These are phyloP conservation scores for Peromyscus melanophrys DNA, from an alignment of 2,797 vertebrate species.

Conservation along the genomic window DNA sequence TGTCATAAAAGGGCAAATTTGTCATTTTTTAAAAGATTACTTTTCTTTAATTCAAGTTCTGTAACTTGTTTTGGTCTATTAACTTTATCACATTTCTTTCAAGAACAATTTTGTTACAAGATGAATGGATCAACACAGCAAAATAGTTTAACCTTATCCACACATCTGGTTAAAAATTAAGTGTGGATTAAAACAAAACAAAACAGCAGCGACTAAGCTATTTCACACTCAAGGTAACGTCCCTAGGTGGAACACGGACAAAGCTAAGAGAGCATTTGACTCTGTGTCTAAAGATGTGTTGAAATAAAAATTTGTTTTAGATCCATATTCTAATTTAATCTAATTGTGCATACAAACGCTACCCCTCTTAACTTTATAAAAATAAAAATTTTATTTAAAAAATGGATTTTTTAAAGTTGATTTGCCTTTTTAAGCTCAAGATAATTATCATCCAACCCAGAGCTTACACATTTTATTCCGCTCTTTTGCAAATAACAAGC, in stretches of 20 bases:
- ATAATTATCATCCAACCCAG: constrained; percentile 61
- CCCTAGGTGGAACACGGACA: neutral
- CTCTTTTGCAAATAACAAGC: constrained; percentile 59
- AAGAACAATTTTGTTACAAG: constrained; percentile 84
- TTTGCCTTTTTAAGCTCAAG: constrained; percentile 53
- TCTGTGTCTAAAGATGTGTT: constrained; percentile 60
- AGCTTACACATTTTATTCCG: constrained; percentile 56
- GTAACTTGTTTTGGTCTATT: constrained; percentile 85
- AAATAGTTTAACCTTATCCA: constrained; percentile 78
- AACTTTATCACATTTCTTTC: constrained; percentile 86
- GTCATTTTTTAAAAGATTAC: constrained; percentile 84
- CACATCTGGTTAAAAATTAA: constrained; percentile 69
- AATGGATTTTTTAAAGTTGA: neutral
- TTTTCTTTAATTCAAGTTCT: constrained; percentile 87
- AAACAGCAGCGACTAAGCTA: constrained; percentile 66
- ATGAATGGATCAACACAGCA: constrained; percentile 79
- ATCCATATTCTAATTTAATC: constrained; percentile 54
- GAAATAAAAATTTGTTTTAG: constrained; percentile 56
- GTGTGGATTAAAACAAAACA: constrained; percentile 56
- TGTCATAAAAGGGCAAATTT: constrained; percentile 86
- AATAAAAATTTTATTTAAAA: constrained; percentile 64
- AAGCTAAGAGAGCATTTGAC: constrained; percentile 28
- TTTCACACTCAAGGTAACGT: constrained; percentile 36
- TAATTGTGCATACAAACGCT: neutral
- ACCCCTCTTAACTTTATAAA: constrained; percentile 60